Evolutionary conservation across 2,888 invertebrate genomes (phyloP).

Genomic region (Erpobdella octoculata): DNA sequence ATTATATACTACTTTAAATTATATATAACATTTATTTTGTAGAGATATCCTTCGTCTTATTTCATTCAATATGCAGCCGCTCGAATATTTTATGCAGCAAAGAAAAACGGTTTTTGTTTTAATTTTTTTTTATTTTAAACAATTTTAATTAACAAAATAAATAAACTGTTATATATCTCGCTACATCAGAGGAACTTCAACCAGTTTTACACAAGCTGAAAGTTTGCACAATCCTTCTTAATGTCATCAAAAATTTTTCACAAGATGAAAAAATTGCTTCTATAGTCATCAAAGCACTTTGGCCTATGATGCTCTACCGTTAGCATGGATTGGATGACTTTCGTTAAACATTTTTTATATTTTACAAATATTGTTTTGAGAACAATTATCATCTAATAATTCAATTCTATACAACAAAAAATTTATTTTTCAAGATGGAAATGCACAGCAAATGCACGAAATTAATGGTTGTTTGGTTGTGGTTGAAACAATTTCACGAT

Average conservation of each 20-base stretch:
- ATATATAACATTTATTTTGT: not conserved
- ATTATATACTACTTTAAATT: not conserved
- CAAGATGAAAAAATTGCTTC: not conserved
- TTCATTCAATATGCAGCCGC: slow-evolving; percentile 12
- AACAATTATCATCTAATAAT: no score
- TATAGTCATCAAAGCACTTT: slow-evolving; percentile 11
- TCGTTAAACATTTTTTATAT: not conserved
- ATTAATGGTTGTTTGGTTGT: not conserved
- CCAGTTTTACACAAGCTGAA: not conserved
- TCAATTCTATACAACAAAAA: no score
- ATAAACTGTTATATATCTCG: not conserved
- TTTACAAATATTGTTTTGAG: not conserved
- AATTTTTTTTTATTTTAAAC: not conserved
- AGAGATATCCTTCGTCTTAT: not conserved
- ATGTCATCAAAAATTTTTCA: slow-evolving; percentile 13
- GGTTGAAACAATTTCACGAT: not conserved
- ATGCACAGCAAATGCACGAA: not conserved
- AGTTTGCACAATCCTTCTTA: not conserved
- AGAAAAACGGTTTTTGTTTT: not conserved
- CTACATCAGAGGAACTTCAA: not conserved
- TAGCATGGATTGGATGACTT: no score
- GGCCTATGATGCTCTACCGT: slow-evolving; percentile 20
- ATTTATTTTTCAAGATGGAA: not conserved
- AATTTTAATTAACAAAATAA: not conserved
- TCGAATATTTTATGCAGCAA: not conserved